phyloP scores from a whole-genome alignment of 2,113 vertebrate species.

The Dunckerocampus dactyliophorus region DNA sequence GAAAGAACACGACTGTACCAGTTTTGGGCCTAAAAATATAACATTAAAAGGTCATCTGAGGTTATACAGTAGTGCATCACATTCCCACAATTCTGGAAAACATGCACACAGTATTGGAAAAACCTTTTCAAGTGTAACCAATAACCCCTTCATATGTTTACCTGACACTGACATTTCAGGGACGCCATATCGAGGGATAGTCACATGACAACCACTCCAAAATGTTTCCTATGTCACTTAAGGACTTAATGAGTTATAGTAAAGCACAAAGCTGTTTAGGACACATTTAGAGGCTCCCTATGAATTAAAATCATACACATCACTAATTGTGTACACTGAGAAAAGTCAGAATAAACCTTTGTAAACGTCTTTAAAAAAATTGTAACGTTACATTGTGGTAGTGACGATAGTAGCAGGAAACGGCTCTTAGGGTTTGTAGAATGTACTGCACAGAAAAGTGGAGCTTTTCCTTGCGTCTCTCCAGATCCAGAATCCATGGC shows the following conservation, averaged over 20 bases:
- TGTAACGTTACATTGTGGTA: slow-evolving; percentile 50
- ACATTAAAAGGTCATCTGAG: neutral
- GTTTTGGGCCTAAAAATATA: slow-evolving; percentile 41
- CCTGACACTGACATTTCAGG: neutral
- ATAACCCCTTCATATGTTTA: neutral
- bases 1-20: slow-evolving; percentile 69
- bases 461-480: slow-evolving; percentile 56
- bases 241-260: neutral
- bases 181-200: neutral
- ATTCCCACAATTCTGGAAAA: neutral
- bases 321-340: neutral
- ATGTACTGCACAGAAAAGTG: slow-evolving; percentile 36
- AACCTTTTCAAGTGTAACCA: neutral
- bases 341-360: neutral
- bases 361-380: neutral
- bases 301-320: neutral
- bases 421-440: slow-evolving; percentile 53
- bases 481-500: slow-evolving; percentile 53
- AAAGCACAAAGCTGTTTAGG: neutral
- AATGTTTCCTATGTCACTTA: neutral
- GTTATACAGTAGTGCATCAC: neutral
- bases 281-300: neutral
- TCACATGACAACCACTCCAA: too few relatives aligned
- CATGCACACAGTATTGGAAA: neutral
- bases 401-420: slow-evolving; percentile 59